These are phyloP conservation scores for Sminthurides aquaticus DNA, from an alignment of 2,888 invertebrate species.

Conservation along the genomic window DNA sequence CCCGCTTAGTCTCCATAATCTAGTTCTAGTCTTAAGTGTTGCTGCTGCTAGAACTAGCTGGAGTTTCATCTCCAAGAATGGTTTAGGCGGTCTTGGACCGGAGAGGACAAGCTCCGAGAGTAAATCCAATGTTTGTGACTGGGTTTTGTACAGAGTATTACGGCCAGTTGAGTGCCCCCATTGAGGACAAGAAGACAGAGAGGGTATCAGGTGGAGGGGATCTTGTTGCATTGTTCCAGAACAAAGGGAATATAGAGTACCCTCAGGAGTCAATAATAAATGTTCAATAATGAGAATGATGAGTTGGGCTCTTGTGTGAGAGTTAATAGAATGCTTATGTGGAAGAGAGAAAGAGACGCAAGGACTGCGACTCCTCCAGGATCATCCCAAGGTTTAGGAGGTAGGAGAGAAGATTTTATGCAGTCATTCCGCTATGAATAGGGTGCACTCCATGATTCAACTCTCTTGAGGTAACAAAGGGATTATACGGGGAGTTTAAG, in stretches of 20 bases:
- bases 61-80: too few species aligned
- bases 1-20: too few species aligned
- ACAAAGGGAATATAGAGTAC: constrained; percentile 7
- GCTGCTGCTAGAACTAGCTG: too few species aligned
- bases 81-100: too few species aligned
- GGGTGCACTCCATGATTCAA: neutral
- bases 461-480: neutral
- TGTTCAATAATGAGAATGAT: constrained; percentile 8
- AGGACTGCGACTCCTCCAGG: too few species aligned
- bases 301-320: neutral
- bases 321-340: neutral
- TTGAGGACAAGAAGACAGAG: neutral
- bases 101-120: too few species aligned
- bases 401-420: neutral
- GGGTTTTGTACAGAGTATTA: neutral
- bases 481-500: neutral
- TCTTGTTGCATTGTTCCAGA: neutral
- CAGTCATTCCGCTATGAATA: constrained; percentile 3
- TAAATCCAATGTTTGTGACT: neutral
- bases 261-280: constrained; percentile 7
- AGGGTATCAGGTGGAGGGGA: constrained; percentile 1
- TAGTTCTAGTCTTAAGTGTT: too few species aligned
- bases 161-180: neutral
- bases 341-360: too few species aligned
- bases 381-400: too few species aligned